These are phyloP conservation scores for Aphidius colemani DNA, from an alignment of 2,888 invertebrate species.

Conservation along the genomic window DNA sequence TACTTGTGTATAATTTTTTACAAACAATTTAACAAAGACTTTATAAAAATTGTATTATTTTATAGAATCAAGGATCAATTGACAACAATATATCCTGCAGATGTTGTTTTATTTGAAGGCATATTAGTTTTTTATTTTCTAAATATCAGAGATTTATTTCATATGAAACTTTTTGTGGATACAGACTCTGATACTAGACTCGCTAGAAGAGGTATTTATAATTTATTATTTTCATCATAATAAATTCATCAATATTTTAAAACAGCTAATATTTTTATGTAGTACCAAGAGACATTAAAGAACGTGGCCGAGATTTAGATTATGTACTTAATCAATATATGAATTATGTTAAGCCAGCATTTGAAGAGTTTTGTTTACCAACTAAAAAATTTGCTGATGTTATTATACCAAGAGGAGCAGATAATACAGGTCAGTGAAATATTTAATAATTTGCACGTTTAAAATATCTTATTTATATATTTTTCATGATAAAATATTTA, in stretches of 20 bases:
- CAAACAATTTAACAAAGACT: not conserved
- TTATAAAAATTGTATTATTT: constrained; percentile 26
- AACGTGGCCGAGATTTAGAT: constrained; percentile 91
- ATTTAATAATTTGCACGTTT: not conserved
- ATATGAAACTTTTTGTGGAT: constrained; percentile 99
- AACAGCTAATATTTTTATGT: constrained; percentile 48
- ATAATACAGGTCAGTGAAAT: constrained; percentile 79
- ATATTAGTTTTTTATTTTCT: constrained; percentile 98
- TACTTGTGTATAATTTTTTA: no score
- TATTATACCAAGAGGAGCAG: constrained; percentile 97
- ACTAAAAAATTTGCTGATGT: constrained; percentile 99
- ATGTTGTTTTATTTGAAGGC: constrained; percentile 96
- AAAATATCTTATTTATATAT: not conserved
- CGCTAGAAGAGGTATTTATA: constrained; percentile 81
- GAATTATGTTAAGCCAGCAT: constrained; percentile 98
- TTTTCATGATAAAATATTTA: no score
- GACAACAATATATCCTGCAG: constrained; percentile 89
- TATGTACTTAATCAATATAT: constrained; percentile 96
- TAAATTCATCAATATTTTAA: no score
- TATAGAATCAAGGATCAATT: constrained; percentile 65
- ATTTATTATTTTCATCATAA: not conserved
- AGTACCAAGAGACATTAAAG: constrained; percentile 96
- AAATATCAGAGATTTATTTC: constrained; percentile 90
- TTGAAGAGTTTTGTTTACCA: constrained; percentile 98
- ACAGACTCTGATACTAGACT: constrained; percentile 98